Conservation (phyloP, 1,140 invertebrate species). For the Rhyzopertha dominica region DNA sequence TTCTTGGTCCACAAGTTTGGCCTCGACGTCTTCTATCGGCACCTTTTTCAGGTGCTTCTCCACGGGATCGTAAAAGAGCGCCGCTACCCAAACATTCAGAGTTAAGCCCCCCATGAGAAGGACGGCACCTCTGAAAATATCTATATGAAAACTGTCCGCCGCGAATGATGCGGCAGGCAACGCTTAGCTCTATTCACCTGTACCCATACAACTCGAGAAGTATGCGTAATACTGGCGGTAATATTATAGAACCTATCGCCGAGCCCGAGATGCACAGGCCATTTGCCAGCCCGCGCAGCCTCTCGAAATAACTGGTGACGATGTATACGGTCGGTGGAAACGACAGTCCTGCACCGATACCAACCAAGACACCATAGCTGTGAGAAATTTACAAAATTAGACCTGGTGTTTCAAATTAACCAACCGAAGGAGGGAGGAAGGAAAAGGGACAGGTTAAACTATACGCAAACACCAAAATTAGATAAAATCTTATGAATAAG, state of each 20-base stretch:
- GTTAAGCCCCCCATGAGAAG: conserved; percentile 77
- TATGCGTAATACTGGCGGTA: conserved; percentile 68
- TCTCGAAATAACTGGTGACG: conserved; percentile 82
- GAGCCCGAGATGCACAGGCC: conserved; percentile 86
- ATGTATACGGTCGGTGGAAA: conserved; percentile 89
- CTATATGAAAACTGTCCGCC: conserved; percentile 16
- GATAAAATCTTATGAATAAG: too few species aligned
- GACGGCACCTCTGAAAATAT: conserved; percentile 62
- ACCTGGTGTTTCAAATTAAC: too few species aligned
- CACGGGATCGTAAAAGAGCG: conserved; percentile 77
- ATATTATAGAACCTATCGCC: conserved; percentile 74
- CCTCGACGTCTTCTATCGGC: conserved; percentile 53
- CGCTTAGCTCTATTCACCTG: conserved; percentile 51
- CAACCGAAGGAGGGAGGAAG: too few species aligned
- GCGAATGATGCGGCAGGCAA: conserved; percentile 6
- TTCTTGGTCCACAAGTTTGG: conserved; percentile 41
- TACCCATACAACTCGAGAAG: conserved; percentile 70
- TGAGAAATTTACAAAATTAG: too few species aligned
- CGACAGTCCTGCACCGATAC: conserved; percentile 71
- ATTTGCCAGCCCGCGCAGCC: conserved; percentile 75
- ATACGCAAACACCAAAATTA: too few species aligned
- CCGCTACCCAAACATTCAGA: conserved; percentile 77
- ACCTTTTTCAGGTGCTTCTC: conserved; percentile 69
- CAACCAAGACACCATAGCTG: conserved; percentile 77
- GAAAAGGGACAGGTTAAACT: too few species aligned